Base-by-base conservation (phyloP, 1,140 invertebrate genomes). In the Drosophila athabasca region DNA sequence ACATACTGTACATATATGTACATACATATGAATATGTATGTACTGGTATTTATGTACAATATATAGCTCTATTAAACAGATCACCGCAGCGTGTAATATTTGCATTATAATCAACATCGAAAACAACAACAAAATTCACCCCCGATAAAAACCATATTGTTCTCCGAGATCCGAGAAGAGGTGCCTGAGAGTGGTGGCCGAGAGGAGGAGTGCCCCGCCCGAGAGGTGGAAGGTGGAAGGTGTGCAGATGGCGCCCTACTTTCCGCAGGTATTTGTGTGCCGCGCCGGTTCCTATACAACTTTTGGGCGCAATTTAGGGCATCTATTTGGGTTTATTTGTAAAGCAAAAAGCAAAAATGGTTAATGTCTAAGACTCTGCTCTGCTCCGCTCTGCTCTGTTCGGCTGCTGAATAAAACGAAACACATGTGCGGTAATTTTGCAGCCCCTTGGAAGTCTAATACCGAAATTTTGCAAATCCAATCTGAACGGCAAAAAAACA, bases 101-200 rank as follows among this genome's bases (percentile, higher is more conserved):
- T 87, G 77, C 64, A 76, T 85, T 88, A 87, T 88, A 87, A 87
- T 87, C 82, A 87, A 82, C 70, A 76, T 69, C 11, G 11, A 39
- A 39, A 39, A 69, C 82, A 87, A 79, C 65, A 57, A 45, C n/a
- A 43, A 43, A 69, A 49, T 39, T 8, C 8, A 50, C 11, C 49
- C 49, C 29, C 79, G 82, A 87, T 87, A 82, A 87, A 88, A 79
- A 79, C 82, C 82, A 87, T 88, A 87, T 87, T 87, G 83, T 88
- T 75, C 54, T 76, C 49, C 17, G 17, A 19, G 55, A 64, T 64
- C 51, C 7, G 44, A n/a, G 24, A 46, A 54, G 59, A 65, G 51
- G 41, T 7, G 8, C n/a, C n/a, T n/a, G n/a, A n/a, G 29, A 39
- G 50, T 39, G 24, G 26, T 41, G 15, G 50, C 44, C 49, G 66